A percentile compares a stretch with the other conserved stretches of the same genome.
Conservation (phyloP, 2,888 invertebrate genomes). For the Watsonalla binaria region DNA sequence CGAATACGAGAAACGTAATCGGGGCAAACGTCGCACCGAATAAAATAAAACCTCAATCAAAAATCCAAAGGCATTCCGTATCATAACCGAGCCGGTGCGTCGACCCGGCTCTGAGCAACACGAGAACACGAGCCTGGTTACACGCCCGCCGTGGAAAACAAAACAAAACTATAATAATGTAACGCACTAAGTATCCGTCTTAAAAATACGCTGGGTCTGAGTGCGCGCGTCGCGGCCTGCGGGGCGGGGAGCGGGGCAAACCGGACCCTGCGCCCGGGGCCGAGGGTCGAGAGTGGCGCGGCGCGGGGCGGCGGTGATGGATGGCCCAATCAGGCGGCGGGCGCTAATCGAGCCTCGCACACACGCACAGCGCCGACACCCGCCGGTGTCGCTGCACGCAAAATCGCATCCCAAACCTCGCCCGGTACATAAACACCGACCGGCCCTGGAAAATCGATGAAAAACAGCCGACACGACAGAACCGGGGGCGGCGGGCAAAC, state of each 20-base stretch:
- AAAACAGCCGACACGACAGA: slow-evolving; percentile 56
- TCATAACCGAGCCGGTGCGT: slow-evolving; percentile 72
- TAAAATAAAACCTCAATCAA: slow-evolving; percentile 77
- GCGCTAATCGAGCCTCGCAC: slow-evolving; percentile 65
- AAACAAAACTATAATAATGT: slow-evolving; percentile 74
- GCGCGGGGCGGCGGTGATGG: slow-evolving; percentile 66
- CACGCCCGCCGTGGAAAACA: slow-evolving; percentile 59
- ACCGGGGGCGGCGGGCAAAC: slow-evolving; percentile 47
- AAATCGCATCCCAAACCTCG: slow-evolving; percentile 58
- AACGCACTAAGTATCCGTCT: slow-evolving; percentile 77
- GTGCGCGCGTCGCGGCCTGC: slow-evolving; percentile 60
- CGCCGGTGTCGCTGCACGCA: slow-evolving; percentile 42
- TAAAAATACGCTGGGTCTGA: slow-evolving; percentile 71
- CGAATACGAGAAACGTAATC: slow-evolving; percentile 75
- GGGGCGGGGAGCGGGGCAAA: slow-evolving; percentile 13
- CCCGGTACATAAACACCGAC: slow-evolving; percentile 20
- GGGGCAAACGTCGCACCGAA: slow-evolving; percentile 66
- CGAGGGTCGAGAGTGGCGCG: slow-evolving; percentile 45
- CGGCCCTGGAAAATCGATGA: slow-evolving; percentile 60
- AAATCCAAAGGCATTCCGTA: slow-evolving; percentile 71
- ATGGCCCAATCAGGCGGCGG: slow-evolving; percentile 79
- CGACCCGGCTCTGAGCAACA: slow-evolving; percentile 60
- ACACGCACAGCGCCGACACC: slow-evolving; percentile 19
- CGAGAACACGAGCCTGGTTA: slow-evolving; percentile 63
- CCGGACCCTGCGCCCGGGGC: slow-evolving; percentile 15